phyloP scores from a whole-genome alignment of 1,140 invertebrate species.

The Bradynema listronoti region DNA sequence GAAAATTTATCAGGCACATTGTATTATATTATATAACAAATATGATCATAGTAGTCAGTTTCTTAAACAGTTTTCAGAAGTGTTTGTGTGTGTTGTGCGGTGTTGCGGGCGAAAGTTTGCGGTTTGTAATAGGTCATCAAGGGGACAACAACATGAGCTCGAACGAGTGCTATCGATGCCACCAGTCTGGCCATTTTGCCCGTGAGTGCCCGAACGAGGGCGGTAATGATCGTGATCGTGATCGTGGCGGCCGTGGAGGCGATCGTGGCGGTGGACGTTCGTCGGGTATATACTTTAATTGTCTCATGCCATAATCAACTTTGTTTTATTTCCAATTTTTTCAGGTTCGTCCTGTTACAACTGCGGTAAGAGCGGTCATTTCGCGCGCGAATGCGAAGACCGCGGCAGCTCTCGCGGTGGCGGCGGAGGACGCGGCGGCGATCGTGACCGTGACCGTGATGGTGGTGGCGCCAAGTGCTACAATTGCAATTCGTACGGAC shows the following conservation, averaged over 20 bases:
- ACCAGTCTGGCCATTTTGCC: conserved; percentile 11
- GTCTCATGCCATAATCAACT: not conserved
- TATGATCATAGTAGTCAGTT: not conserved
- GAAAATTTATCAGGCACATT: not conserved
- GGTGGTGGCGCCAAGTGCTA: conserved; percentile 10
- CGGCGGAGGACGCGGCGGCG: conserved; percentile 6
- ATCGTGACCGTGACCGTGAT: conserved; percentile 1
- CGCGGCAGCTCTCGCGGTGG: conserved; percentile 6
- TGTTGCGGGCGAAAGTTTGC: not conserved
- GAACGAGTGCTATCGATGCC: conserved; percentile 10
- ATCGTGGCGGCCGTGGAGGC: not conserved
- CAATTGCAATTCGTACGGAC: conserved; percentile 1
- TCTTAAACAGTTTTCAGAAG: not conserved
- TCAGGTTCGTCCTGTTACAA: conserved; percentile 7
- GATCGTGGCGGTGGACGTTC: conserved; percentile 4
- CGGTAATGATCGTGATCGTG: not conserved
- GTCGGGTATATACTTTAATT: not conserved
- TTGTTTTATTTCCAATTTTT: not conserved
- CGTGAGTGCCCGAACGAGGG: conserved; percentile 3
- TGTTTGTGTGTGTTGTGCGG: not conserved
- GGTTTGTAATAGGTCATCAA: not conserved
- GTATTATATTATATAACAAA: not conserved
- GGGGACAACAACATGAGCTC: not conserved
- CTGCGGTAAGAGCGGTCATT: conserved; percentile 5
- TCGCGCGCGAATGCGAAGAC: not conserved